phyloP scores from a whole-genome alignment of 2,888 invertebrate genomes.

The Protonemura montana region DNA sequence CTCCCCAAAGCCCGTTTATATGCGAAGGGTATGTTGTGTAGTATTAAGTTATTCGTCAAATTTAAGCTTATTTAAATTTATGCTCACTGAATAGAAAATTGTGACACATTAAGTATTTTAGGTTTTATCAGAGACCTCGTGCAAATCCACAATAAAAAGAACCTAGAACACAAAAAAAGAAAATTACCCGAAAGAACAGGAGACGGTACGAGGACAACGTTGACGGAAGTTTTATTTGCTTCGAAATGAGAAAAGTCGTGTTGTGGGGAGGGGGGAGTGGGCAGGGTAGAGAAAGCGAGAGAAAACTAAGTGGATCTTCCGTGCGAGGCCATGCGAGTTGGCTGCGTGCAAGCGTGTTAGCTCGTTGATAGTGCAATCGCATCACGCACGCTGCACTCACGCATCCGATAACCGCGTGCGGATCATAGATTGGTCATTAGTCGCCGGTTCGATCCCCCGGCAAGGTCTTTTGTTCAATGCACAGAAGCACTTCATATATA shows the following conservation, averaged over 20 bases:
- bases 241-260: slow-evolving; percentile 1
- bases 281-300: too few species aligned
- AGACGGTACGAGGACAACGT: not conserved
- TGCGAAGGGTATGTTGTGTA: not conserved
- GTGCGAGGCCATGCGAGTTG: not conserved
- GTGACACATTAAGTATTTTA: not conserved
- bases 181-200: not conserved
- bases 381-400: not conserved
- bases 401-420: not conserved
- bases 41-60: slow-evolving; percentile 12
- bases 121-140: not conserved
- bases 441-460: not conserved
- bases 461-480: not conserved
- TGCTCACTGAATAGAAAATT: not conserved
- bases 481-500: not conserved
- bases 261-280: not conserved
- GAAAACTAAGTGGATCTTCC: not conserved
- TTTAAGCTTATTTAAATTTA: not conserved
- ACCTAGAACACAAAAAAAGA: not conserved
- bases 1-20: not conserved
- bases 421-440: not conserved
- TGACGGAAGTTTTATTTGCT: not conserved
- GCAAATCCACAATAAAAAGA: not conserved
- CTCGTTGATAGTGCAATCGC: not conserved
- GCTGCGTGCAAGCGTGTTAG: not conserved